These are phyloP conservation scores for Tachycineta bicolor DNA, from an alignment of 2,113 vertebrate genomes.

Conservation along the genomic window DNA sequence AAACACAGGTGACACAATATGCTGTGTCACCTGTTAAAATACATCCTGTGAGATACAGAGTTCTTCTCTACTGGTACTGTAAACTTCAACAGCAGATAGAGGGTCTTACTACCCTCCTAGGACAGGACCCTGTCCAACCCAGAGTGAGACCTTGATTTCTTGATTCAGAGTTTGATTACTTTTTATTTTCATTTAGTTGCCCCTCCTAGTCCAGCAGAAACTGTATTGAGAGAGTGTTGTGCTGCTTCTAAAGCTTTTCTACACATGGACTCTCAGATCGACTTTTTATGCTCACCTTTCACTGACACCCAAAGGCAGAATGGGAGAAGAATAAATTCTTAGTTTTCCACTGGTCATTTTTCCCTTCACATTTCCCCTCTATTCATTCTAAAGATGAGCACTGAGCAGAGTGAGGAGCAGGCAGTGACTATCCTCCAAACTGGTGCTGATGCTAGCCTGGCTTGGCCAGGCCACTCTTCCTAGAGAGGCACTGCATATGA, in stretches of 20 bases:
- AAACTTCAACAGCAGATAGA: not conserved
- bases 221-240: not conserved
- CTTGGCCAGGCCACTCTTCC: not conserved
- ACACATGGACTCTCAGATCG: not conserved
- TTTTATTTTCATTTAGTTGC: not conserved
- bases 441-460: not conserved
- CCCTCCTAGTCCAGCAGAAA: not conserved
- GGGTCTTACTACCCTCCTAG: not conserved
- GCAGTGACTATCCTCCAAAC: not conserved
- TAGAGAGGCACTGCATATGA: not conserved
- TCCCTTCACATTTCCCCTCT: not conserved
- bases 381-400: not conserved
- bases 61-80: not conserved
- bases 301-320: not conserved
- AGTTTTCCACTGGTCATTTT: not conserved
- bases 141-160: not conserved
- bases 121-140: fast-evolving
- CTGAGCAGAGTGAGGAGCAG: not conserved
- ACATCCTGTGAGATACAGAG: not conserved
- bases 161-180: not conserved
- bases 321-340: not conserved
- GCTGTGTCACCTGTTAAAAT: not conserved
- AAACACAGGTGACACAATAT: not conserved
- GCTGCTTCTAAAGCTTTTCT: not conserved
- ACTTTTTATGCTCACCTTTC: not conserved